Conservation (phyloP, 2,888 invertebrate genomes). For the Physocephala rufipes region DNA sequence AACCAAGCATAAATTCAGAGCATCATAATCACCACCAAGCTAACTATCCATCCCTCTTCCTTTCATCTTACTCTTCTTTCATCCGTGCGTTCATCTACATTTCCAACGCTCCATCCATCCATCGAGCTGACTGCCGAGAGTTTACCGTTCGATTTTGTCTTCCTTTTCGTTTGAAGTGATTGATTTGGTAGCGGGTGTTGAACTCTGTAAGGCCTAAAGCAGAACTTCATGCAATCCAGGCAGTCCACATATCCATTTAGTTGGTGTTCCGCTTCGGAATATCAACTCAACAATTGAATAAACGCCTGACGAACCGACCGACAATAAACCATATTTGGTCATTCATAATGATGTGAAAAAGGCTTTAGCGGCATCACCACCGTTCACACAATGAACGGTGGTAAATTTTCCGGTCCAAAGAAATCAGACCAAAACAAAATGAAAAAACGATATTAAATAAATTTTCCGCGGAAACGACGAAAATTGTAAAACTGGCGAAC, state of each 20-base stretch:
- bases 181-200: constrained; percentile 31
- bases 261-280: neutral
- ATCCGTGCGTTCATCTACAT: too few species aligned
- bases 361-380: neutral
- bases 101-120: neutral
- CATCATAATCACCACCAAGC: too few species aligned
- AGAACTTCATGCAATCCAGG: neutral
- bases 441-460: too few species aligned
- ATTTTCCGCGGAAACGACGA: too few species aligned
- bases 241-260: constrained; percentile 4
- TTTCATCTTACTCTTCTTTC: too few species aligned
- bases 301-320: neutral
- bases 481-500: too few species aligned
- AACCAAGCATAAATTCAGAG: too few species aligned
- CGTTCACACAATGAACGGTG: neutral
- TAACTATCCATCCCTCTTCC: too few species aligned
- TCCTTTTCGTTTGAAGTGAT: neutral
- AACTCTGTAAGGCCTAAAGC: neutral
- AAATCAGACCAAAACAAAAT: neutral
- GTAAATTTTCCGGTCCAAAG: constrained; percentile 6
- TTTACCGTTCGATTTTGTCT: too few species aligned
- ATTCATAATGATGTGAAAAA: constrained; percentile 40
- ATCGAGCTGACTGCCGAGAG: neutral
- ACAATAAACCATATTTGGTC: constrained; percentile 35
- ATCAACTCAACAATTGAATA: too few species aligned